A percentile compares a stretch with the other conserved stretches of the same genome.
These are phyloP conservation scores for Apodemia zela DNA, from an alignment of 2,888 invertebrate genomes.

Conservation along the genomic window DNA sequence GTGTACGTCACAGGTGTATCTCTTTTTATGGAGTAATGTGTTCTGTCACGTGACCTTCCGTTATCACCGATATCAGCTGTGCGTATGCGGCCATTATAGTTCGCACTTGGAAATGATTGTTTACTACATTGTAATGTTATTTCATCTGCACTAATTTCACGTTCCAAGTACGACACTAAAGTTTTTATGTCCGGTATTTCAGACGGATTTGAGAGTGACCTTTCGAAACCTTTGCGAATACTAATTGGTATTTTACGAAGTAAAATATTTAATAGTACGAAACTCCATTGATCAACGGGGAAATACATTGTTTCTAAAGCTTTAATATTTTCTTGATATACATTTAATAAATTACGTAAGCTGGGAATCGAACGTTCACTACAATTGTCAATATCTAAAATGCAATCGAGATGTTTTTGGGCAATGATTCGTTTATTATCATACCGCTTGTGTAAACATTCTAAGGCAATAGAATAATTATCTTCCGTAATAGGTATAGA, in stretches of 20 bases:
- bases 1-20: too few relatives aligned
- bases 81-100: too few relatives aligned
- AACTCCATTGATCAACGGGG: background rate
- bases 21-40: too few relatives aligned
- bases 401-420: constrained; percentile 1
- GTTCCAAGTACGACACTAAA: background rate
- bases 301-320: background rate
- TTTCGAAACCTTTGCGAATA: background rate
- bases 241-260: background rate
- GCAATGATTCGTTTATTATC: background rate
- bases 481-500: background rate
- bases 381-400: background rate
- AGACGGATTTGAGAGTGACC: background rate
- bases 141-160: background rate
- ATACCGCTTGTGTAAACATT: constrained; percentile 1
- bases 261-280: background rate
- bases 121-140: background rate
- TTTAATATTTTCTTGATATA: constrained; percentile 1
- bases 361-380: background rate
- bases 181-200: constrained; percentile 4
- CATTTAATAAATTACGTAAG: constrained; percentile 7
- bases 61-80: too few relatives aligned
- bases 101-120: too few relatives aligned
- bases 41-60: too few relatives aligned
- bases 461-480: background rate